Conservation (phyloP, 2,797 vertebrate genomes). For the Picus viridis region DNA sequence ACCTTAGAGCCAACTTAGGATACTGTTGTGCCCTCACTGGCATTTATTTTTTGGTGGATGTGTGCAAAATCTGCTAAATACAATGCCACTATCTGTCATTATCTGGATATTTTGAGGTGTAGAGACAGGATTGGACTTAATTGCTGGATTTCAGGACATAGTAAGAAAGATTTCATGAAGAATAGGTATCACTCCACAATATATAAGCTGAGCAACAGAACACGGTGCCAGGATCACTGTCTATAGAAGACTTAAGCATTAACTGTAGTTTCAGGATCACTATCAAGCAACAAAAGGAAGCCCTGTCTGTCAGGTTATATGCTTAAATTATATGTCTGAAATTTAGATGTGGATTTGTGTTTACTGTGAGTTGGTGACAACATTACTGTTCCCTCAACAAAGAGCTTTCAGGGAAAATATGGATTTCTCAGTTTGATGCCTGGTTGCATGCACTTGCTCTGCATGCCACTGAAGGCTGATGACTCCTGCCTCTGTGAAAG, state of each 20-base stretch:
- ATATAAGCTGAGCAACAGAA: not conserved
- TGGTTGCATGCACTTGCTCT: not conserved
- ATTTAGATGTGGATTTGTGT: not conserved
- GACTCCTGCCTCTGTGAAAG: not conserved
- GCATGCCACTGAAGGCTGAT: not conserved
- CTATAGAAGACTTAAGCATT: not conserved
- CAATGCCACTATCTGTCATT: not conserved
- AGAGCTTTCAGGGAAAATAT: not conserved
- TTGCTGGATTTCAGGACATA: not conserved
- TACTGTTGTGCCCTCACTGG: not conserved
- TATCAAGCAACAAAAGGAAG: not conserved
- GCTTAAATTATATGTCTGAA: not conserved
- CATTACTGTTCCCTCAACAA: not conserved
- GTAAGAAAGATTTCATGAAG: not conserved
- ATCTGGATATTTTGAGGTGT: not conserved
- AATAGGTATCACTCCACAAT: not conserved
- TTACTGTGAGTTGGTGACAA: not conserved
- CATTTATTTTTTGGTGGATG: accelerated
- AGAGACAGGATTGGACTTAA: not conserved
- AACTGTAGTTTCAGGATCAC: not conserved
- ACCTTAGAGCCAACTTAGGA: not conserved
- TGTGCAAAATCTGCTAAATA: not conserved
- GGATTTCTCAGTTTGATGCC: not conserved
- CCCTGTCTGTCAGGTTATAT: not conserved
- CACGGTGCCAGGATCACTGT: not conserved